phyloP scores from a whole-genome alignment of 2,888 invertebrate genomes.

The Microctonus brassicae region DNA sequence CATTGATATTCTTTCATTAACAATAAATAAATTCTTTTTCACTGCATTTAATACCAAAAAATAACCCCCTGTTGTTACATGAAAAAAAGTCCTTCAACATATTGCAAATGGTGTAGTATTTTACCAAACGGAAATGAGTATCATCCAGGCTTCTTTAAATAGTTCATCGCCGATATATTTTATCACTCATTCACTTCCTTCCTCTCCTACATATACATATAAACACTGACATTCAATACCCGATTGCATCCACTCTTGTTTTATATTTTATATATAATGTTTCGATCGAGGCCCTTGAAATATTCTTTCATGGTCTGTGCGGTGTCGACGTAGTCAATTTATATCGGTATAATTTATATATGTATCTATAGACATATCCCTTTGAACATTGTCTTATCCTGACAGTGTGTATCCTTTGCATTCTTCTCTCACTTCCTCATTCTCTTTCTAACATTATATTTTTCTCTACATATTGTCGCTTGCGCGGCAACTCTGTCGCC shows the following conservation, averaged over 20 bases:
- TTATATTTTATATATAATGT: background rate
- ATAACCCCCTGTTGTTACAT: no score
- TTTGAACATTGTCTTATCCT: constrained; percentile 2
- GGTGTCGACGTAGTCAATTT: background rate
- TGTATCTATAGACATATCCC: background rate
- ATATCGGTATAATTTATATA: no score
- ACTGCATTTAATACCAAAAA: no score
- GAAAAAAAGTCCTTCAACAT: background rate
- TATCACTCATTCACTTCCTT: constrained; percentile 23
- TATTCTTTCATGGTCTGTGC: background rate
- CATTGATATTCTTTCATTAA: no score
- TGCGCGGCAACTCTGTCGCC: constrained; percentile 6
- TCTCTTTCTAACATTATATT: background rate
- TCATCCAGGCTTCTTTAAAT: background rate
- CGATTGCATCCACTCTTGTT: background rate
- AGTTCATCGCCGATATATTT: constrained; percentile 9
- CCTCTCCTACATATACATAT: background rate
- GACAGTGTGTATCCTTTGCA: constrained; percentile 1
- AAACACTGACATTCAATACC: background rate
- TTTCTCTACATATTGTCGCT: background rate
- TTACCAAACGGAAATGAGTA: background rate
- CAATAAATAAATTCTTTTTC: no score
- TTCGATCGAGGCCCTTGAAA: background rate
- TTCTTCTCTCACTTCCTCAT: constrained; percentile 1
- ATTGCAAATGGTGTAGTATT: background rate